These are phyloP conservation scores for Ameiurus melas DNA, from an alignment of 2,113 vertebrate species.

Conservation along the genomic window DNA sequence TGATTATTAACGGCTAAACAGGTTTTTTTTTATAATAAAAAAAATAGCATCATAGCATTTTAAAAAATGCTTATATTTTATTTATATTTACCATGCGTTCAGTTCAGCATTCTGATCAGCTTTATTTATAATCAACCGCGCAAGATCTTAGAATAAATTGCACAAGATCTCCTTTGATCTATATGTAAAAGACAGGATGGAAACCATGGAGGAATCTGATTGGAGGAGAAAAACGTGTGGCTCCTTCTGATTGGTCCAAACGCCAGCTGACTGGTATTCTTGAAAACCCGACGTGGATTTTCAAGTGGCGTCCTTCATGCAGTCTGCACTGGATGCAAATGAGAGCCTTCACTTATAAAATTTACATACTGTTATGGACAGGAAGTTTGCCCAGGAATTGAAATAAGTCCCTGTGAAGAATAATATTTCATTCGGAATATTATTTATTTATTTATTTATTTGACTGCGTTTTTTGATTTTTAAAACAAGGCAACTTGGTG, in stretches of 20 bases:
- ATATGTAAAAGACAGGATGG: not conserved
- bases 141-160: no score
- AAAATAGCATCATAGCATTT: no score
- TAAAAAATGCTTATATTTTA: not conserved
- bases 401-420: not conserved
- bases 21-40: no score
- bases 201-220: conserved; percentile 54
- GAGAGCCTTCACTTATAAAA: not conserved
- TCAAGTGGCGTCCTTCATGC: not conserved
- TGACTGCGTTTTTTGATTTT: no score
- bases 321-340: not conserved
- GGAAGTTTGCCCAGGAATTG: not conserved
- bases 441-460: no score
- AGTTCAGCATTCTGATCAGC: not conserved
- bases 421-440: not conserved
- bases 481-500: not conserved
- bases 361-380: not conserved
- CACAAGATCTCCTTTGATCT: not conserved
- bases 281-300: conserved; percentile 56
- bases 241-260: conserved; percentile 71
- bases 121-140: not conserved
- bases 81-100: not conserved
- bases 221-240: conserved; percentile 73
- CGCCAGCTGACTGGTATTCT: not conserved
- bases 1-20: not conserved